phyloP scores from a whole-genome alignment of 2,797 vertebrate genomes.

The Paramormyrops hopkinsi region DNA sequence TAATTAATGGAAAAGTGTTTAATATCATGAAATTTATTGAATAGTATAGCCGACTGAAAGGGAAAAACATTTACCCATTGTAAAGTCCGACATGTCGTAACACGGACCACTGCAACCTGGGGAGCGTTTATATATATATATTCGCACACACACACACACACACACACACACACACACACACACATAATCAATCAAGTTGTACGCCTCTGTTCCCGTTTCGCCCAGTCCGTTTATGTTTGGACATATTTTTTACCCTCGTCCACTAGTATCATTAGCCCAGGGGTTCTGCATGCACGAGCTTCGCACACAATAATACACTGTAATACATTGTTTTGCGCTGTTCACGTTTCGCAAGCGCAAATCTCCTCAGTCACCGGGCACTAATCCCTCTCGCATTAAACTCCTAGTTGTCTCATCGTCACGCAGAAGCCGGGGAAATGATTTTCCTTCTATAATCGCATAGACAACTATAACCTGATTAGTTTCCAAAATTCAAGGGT shows the following conservation, averaged over 20 bases:
- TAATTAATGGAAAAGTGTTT: not conserved
- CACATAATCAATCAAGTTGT: constrained; percentile 42
- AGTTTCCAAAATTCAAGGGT: constrained; percentile 49
- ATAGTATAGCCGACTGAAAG: not conserved
- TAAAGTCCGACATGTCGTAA: too few relatives aligned
- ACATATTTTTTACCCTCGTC: constrained; percentile 58
- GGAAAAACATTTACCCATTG: too few relatives aligned
- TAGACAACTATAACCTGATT: constrained; percentile 60
- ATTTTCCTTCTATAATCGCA: constrained; percentile 61
- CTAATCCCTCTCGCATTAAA: constrained; percentile 56
- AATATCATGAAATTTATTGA: not conserved
- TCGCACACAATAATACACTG: constrained; percentile 50
- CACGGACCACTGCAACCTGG: too few relatives aligned
- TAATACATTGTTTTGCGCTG: constrained; percentile 51
- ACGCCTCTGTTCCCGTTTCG: constrained; percentile 54
- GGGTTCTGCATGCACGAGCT: constrained; percentile 60
- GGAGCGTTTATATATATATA: not conserved
- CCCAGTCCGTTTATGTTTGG: constrained; percentile 62
- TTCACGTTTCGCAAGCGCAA: constrained; percentile 53
- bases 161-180: not conserved
- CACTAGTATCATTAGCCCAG: constrained; percentile 58
- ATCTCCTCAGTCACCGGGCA: constrained; percentile 53
- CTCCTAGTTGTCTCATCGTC: constrained; percentile 54
- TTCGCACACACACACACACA: not conserved
- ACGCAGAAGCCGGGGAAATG: constrained; percentile 44